These are phyloP conservation scores for Otis tarda DNA, from an alignment of 2,113 vertebrate genomes.

Conservation along the genomic window DNA sequence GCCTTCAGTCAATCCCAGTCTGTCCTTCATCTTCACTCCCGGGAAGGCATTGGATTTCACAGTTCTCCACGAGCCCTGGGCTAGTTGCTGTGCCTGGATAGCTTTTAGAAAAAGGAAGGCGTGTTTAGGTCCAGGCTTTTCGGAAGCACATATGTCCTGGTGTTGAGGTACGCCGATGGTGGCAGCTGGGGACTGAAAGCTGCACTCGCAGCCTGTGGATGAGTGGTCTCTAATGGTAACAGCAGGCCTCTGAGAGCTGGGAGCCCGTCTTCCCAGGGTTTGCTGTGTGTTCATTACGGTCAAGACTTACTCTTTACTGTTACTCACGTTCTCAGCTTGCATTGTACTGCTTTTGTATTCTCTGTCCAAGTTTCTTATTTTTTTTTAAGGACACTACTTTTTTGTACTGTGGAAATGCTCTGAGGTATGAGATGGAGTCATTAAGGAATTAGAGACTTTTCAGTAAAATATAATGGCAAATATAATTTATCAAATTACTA, in stretches of 20 bases:
- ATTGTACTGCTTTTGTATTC: neutral
- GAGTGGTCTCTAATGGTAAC: neutral
- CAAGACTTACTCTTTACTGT: too few species aligned
- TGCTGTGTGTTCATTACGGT: accelerated
- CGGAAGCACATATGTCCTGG: too few species aligned
- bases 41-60: neutral
- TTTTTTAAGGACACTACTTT: neutral
- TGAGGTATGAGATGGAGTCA: neutral
- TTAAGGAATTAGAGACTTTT: neutral
- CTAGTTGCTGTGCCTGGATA: neutral
- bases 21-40: neutral
- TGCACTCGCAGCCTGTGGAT: too few species aligned
- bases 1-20: too few species aligned
- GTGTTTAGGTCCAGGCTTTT: neutral
- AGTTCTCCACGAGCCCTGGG: neutral
- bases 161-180: too few species aligned
- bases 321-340: too few species aligned
- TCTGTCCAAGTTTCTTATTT: neutral
- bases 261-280: neutral
- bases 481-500: neutral
- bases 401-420: neutral
- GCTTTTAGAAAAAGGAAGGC: too few species aligned
- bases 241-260: neutral
- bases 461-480: neutral
- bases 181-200: neutral